Base-by-base conservation (phyloP, 2,797 vertebrate species). In the Scyliorhinus canicula region DNA sequence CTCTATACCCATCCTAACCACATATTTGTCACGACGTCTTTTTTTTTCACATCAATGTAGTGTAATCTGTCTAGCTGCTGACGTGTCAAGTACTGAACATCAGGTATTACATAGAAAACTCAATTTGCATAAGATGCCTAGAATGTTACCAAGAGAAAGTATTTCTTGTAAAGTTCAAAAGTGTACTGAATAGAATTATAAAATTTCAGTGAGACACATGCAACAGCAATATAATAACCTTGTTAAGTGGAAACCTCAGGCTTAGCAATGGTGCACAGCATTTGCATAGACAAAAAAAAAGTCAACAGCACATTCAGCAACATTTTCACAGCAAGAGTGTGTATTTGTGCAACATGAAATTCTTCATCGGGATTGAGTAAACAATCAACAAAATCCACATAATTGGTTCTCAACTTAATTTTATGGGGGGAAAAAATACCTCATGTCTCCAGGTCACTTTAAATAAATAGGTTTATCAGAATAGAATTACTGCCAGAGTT, bases 391-490 rank as follows among this genome's bases (percentile, higher is more conserved):
- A 96, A 96, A 95, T 96, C 96, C 96, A 96, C 95, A 95, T 96
- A 96, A 96, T 96, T 67, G 47, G 74, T 96, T 97, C 96, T 96
- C 95, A 93, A 95, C 96, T 96, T 8, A 95, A 95, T 97, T 96
- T 97, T 71, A 95, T 96, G 93, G 93, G 95, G 95, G 93, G 95
- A 65, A 96, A 65, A 96, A 97, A 88, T 96, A 95, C 96, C 96
- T 94, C 95, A 95, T 96, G 96, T 96, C 96, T 95, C 96, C 96
- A 96, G 96, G 96, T 96, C 95, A 96, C 95, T 96, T 96, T 96
- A 97, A 98, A 98, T 98, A 98, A 98, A 98, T 98, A 98, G 96
- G 95, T 47, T 93, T 93, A 93, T 67, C 67, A 74, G 67, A 94
- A 94, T 65, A 74, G 44, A 94, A 74, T 94, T 94, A 31, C 50